Evolutionary conservation across 2,797 vertebrate genomes (phyloP), one percentile per base, ranked within the genome.

Genomic region (Hephaestus fuliginosus): DNA sequence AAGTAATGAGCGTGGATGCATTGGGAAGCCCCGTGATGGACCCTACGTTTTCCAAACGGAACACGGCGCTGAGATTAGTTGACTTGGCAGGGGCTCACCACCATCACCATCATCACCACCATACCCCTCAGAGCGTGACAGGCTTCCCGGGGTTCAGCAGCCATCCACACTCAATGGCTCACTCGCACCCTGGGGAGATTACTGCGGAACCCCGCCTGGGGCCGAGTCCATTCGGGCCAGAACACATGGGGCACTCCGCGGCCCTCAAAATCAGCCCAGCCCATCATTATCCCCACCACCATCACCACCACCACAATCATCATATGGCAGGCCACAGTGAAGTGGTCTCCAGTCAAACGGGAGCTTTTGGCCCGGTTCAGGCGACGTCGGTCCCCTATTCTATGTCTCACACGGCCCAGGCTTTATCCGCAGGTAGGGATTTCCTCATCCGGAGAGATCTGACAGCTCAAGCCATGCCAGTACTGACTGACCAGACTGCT

Each of bases 221-320:
- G 96, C 95, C 95, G 93, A 96, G 96, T 95, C 96, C 96, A 95
- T 96, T 96, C 95, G 96, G 96, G 95, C 96, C 97, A 96, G 97
- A 97, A 96, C 95, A 96, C 95, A 97, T 95, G 96, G 96, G 96
- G 95, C 96, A 97, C 95, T 95, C 96, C 93, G 96, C 96, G 96
- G 96, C 96, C 96, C 96, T 97, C 96, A 97, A 97, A 95, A 96
- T 97, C 97, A 96, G 96, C 96, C 96, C 96, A 96, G 96, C 95
- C 96, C 97, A 96, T 96, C 96, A 96, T 95, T 96, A 95, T 90
- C 95, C 96, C 94, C 93, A 96, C 93, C 96, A 95, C 93, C 96
- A 96, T 93, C 96, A 96, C 93, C 95, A 96, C 93, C 95, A 96
- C 94, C 96, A 96, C 96, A 96, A 96, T 96, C 95, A 95, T 95